Conservation (phyloP, 2,888 invertebrate species). For the Neoascia interrupta region DNA sequence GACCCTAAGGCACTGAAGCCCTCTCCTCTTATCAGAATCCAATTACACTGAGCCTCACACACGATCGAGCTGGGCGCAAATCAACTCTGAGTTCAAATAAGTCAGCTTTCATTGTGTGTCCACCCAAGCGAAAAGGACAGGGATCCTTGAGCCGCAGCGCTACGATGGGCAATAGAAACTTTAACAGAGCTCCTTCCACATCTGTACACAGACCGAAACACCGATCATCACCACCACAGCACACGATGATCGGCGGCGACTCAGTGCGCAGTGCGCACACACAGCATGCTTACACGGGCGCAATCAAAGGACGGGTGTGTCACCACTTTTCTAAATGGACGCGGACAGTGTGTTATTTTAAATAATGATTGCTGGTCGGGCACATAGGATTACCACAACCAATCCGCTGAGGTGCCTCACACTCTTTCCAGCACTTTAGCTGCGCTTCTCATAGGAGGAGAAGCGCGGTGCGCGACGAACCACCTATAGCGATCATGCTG, state of each 20-base stretch:
- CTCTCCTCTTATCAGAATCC: conserved; percentile 33
- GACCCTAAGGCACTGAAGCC: conserved; percentile 29
- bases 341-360: conserved; percentile 68
- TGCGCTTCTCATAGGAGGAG: conserved; percentile 12
- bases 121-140: conserved; percentile 61
- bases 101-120: conserved; percentile 53
- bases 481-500: conserved; percentile 63
- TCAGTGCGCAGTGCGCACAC: neutral
- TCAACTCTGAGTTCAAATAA: conserved; percentile 50
- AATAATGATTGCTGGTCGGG: conserved; percentile 54
- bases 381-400: conserved; percentile 40
- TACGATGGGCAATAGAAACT: too few relatives aligned
- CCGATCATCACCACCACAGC: neutral
- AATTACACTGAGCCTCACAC: conserved; percentile 51
- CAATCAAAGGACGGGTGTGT: conserved; percentile 68
- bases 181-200: conserved; percentile 9
- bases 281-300: conserved; percentile 27
- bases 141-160: conserved; percentile 14
- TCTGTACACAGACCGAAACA: neutral
- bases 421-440: conserved; percentile 45
- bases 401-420: conserved; percentile 33
- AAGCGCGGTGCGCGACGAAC: conserved; percentile 11
- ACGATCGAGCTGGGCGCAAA: conserved; percentile 35
- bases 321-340: conserved; percentile 68
- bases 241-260: neutral